A percentile compares a stretch with the other conserved stretches of the same genome.
Evolutionary conservation across 2,888 invertebrate genomes (phyloP).

Genomic region (Pandemis cinnamomeana): DNA sequence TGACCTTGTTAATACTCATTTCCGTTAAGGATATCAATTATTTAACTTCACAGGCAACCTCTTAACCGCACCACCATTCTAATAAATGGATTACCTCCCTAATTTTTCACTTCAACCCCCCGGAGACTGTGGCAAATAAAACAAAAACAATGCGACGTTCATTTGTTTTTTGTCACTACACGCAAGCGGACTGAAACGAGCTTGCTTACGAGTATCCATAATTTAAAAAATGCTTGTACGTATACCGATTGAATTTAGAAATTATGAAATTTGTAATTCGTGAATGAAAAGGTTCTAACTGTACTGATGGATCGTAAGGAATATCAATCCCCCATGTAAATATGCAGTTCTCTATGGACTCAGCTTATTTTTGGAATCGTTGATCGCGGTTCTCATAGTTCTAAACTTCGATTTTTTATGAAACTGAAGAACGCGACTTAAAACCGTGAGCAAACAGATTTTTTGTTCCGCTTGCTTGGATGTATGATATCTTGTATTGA

Average conservation of each 20-base stretch:
- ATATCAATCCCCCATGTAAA: not conserved
- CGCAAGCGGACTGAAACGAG: slow-evolving; percentile 34
- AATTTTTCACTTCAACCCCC: slow-evolving; percentile 42
- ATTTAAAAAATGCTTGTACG: not conserved
- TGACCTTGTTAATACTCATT: not conserved
- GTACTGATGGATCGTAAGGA: not conserved
- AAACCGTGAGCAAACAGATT: no score
- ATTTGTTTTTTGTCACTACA: slow-evolving; percentile 67
- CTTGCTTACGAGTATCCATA: not conserved
- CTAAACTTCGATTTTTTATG: no score
- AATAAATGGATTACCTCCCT: slow-evolving; percentile 41
- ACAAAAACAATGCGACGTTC: slow-evolving; percentile 50
- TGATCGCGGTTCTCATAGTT: no score
- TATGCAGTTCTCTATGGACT: no score
- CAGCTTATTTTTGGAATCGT: no score
- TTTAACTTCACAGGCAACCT: not conserved
- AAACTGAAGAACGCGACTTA: no score
- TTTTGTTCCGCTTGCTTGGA: no score
- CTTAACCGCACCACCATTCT: slow-evolving; percentile 31
- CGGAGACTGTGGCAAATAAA: slow-evolving; percentile 40
- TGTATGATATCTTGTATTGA: not conserved
- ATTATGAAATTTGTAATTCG: not conserved
- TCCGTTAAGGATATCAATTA: not conserved
- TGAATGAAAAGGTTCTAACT: not conserved
- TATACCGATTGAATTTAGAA: not conserved